phyloP scores from a whole-genome alignment of 1,140 invertebrate genomes.

The Paracyclopina nana region DNA sequence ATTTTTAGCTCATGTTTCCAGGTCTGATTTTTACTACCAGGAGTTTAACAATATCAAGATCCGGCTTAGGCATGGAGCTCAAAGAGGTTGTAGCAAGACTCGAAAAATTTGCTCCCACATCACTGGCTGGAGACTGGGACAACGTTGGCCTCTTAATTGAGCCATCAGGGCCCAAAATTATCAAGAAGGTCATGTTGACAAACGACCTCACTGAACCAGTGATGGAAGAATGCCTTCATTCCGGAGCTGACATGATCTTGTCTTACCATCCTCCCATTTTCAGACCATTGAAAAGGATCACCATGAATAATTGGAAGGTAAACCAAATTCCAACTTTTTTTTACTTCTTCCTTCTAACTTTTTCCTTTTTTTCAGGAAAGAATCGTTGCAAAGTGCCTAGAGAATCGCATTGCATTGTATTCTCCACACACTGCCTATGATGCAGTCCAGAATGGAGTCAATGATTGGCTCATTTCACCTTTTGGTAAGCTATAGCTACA shows the following conservation, averaged over 20 bases:
- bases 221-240: slow-evolving; percentile 52
- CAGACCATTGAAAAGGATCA: slow-evolving; percentile 52
- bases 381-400: slow-evolving; percentile 56
- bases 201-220: slow-evolving; percentile 84
- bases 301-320: slow-evolving; percentile 48
- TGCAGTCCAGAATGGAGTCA: slow-evolving; percentile 55
- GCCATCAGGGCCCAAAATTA: slow-evolving; percentile 37
- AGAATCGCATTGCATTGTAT: slow-evolving; percentile 68
- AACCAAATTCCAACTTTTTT: slow-evolving; percentile 18
- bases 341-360: slow-evolving; percentile 10
- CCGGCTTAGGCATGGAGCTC: slow-evolving; percentile 31
- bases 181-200: slow-evolving; percentile 41
- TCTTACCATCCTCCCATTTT: slow-evolving; percentile 94
- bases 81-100: slow-evolving; percentile 38
- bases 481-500: slow-evolving; percentile 31
- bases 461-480: slow-evolving; percentile 67
- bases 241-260: slow-evolving; percentile 53
- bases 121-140: slow-evolving; percentile 69
- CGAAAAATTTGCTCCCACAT: slow-evolving; percentile 44
- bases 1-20: no score
- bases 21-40: no score
- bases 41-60: no score
- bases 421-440: slow-evolving; percentile 86
- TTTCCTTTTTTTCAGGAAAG: slow-evolving; percentile 37
- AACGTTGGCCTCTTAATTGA: slow-evolving; percentile 82